A percentile compares a stretch with the other conserved stretches of the same genome.
phyloP scores from a whole-genome alignment of 2,113 vertebrate genomes.

The Grallaria varia region DNA sequence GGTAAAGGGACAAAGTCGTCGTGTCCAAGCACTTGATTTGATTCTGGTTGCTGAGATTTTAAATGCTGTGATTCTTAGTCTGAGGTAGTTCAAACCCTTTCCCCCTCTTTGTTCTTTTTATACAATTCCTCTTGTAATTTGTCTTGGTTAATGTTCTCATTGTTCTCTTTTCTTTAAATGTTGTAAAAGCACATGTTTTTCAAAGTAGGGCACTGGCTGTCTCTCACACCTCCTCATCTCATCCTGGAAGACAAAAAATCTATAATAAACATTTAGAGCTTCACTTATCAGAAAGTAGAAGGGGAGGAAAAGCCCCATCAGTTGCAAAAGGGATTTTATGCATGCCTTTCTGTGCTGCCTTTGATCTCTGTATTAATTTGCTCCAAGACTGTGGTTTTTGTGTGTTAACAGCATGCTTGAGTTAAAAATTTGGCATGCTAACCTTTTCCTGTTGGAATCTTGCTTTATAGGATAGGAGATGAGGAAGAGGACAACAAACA shows the following conservation, averaged over 20 bases:
- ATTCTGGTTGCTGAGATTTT: background rate
- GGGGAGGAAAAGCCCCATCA: background rate
- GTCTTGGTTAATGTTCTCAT: background rate
- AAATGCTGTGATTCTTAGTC: rapidly evolving
- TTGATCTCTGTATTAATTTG: slow-evolving; percentile 46
- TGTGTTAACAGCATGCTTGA: slow-evolving; percentile 42
- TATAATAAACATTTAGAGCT: background rate
- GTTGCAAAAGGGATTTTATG: slow-evolving; percentile 34
- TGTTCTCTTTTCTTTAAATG: background rate
- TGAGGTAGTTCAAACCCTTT: background rate
- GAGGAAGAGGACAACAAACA: slow-evolving; percentile 70
- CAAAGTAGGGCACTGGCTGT: background rate
- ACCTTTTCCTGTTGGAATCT: slow-evolving; percentile 61
- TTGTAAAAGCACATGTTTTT: background rate
- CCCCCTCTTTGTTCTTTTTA: background rate
- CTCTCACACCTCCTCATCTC: slow-evolving; percentile 33
- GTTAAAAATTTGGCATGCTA: slow-evolving; percentile 26
- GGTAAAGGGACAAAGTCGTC: slow-evolving; percentile 53
- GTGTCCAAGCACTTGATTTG: background rate
- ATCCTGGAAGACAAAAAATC: slow-evolving; percentile 17
- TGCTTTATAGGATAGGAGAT: slow-evolving; percentile 70
- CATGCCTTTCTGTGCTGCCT: slow-evolving; percentile 47
- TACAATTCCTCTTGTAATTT: background rate
- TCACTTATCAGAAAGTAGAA: background rate
- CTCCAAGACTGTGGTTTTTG: background rate